Evolutionary conservation across 2,888 invertebrate species (phyloP), one percentile per base, ranked within the genome.

Genomic region (Mesochorus sp.): DNA sequence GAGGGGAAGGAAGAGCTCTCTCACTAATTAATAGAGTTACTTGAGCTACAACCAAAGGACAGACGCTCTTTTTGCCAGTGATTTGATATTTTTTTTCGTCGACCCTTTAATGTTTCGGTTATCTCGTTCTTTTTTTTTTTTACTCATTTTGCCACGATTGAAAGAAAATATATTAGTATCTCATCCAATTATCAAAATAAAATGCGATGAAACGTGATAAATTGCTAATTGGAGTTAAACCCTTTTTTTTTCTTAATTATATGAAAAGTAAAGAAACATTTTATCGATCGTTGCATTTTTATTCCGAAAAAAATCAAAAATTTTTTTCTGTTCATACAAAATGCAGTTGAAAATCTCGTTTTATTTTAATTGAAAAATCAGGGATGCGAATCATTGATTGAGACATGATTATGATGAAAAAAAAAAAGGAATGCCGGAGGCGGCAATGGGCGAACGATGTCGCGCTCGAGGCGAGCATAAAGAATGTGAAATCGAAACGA

Each of bases 21-120:
- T 42, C 37, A 26, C 73, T 78, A 78, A 78, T 78, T 78, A 78
- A 78, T 74, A 57, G 51, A 78, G 53, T 70, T 64, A 57, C 67
- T 67, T 21, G 72, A 76, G 44, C 74, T 64, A 59, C 42, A 70
- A 74, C 64, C 59, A 51, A 70, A 17, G 19, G 42, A 70, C 49
- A 59, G 51, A 57, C 55, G 68, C 39, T 73, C 64, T 59, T 73
- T 78, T 73, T 39, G 51, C 59, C 62, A 34, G 49, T 39, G 12
- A 64, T 31, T 71, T 4, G 21, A 44, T 67, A 49, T 67, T 72
- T n/a, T n/a, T n/a, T n/a, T 59, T 34, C 31, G 8, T 24, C 28
- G 19, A n/a, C 26, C 34, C 28, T 34, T 59, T 6, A 19, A 21
- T 34, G 12, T 49, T 57, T 6, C 24, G n/a, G 12, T 10, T n/a